Evolutionary conservation across 1,140 invertebrate species (phyloP).

Genomic region (Melitaea cinxia): DNA sequence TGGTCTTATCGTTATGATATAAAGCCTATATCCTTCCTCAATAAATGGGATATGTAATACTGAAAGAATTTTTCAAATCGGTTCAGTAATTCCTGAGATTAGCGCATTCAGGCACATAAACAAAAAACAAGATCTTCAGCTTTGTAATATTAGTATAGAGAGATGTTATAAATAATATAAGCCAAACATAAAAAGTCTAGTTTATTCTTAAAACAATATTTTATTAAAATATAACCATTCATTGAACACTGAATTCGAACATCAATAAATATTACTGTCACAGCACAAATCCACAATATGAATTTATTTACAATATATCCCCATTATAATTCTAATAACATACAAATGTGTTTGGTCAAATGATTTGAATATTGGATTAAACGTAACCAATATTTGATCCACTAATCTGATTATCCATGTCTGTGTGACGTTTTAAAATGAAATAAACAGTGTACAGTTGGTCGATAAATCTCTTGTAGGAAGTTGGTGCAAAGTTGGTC

Average conservation of each 20-base stretch:
- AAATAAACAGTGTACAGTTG: slow-evolving; percentile 3
- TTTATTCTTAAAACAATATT: no score
- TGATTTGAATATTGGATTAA: background rate
- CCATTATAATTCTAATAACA: slow-evolving; percentile 14
- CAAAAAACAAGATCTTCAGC: no score
- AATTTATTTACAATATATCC: background rate
- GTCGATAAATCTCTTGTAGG: slow-evolving; percentile 1
- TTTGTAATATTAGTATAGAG: no score
- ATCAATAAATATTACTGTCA: slow-evolving; percentile 6
- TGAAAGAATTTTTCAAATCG: no score
- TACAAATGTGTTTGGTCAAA: slow-evolving; percentile 7
- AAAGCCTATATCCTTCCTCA: no score
- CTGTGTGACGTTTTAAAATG: slow-evolving; percentile 1
- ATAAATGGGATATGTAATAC: no score
- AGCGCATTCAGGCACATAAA: no score
- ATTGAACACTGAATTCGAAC: background rate
- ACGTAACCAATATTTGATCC: background rate
- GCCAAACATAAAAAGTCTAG: no score
- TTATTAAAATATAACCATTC: no score
- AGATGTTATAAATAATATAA: no score
- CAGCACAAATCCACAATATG: background rate
- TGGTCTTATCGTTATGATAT: no score
- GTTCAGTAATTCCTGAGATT: no score
- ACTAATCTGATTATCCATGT: slow-evolving; percentile 2
- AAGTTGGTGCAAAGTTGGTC: slow-evolving; percentile 14